Conservation (phyloP, 2,113 vertebrate genomes). For the Apistogramma diplotaenia region DNA sequence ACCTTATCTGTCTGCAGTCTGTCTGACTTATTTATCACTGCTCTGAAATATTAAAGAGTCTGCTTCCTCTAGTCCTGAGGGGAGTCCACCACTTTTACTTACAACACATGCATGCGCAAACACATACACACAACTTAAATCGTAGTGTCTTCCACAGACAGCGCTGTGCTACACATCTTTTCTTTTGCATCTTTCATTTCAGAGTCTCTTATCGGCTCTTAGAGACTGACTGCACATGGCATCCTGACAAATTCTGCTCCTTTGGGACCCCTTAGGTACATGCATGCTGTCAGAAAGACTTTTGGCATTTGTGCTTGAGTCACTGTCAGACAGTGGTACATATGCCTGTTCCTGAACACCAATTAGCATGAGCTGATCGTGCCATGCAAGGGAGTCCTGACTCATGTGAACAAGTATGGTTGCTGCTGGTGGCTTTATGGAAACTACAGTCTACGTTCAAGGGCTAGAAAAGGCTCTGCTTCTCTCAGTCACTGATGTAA, state of each 20-base stretch:
- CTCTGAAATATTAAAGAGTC: constrained; percentile 76
- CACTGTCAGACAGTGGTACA: not conserved
- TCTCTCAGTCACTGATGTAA: not conserved
- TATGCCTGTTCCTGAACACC: not conserved
- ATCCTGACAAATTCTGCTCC: constrained; percentile 8
- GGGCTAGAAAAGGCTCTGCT: not conserved
- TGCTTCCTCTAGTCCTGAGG: constrained; percentile 56
- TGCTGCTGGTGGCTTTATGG: not conserved
- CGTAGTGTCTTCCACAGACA: constrained; percentile 2
- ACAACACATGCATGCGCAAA: not conserved
- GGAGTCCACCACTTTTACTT: constrained; percentile 55
- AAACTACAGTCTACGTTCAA: not conserved
- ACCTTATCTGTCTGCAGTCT: constrained; percentile 75
- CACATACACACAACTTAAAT: not conserved
- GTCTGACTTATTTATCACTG: constrained; percentile 76
- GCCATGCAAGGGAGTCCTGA: not conserved
- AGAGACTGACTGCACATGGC: not conserved
- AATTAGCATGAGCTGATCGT: constrained; percentile 1
- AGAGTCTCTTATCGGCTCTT: not conserved
- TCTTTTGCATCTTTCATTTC: not conserved
- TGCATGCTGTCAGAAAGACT: constrained; percentile 12
- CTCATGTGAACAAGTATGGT: not conserved
- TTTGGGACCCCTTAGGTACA: not conserved
- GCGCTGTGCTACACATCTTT: not conserved
- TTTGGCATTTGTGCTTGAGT: not conserved